Evolutionary conservation across 2,888 invertebrate species (phyloP).

Genomic region (Cryptocheilus praepositus): DNA sequence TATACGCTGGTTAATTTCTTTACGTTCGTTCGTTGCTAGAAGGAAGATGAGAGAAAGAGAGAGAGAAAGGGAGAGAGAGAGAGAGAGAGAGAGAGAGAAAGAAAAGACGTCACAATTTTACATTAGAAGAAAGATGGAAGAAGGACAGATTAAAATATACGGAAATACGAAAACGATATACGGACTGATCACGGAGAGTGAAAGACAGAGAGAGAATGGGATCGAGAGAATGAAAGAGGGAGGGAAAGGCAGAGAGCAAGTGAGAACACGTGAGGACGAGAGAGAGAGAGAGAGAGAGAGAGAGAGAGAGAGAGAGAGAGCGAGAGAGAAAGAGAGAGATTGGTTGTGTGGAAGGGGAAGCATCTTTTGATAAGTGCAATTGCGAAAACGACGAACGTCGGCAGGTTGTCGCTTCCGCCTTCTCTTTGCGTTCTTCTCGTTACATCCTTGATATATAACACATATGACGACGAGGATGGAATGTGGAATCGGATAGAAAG

Average conservation of each 20-base stretch:
- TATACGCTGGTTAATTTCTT: conserved; percentile 68
- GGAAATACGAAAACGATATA: background rate
- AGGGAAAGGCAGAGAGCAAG: conserved; percentile 19
- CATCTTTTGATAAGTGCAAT: conserved; percentile 16
- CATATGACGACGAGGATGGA: conserved; percentile 22
- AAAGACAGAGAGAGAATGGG: conserved; percentile 7
- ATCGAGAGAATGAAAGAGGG: conserved; percentile 22
- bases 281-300: conserved; percentile 25
- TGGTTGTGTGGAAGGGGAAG: conserved; percentile 20
- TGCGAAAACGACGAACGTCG: conserved; percentile 51
- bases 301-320: conserved; percentile 21
- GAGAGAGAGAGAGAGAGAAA: conserved; percentile 21
- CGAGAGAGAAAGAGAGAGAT: conserved; percentile 21
- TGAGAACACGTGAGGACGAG: conserved; percentile 15
- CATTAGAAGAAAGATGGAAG: background rate
- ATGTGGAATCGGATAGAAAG: conserved; percentile 18
- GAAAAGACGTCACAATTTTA: conserved; percentile 11
- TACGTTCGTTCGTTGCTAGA: conserved; percentile 57
- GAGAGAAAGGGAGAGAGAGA: conserved; percentile 19
- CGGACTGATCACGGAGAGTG: background rate
- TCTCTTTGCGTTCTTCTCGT: conserved; percentile 65
- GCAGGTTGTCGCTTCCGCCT: conserved; percentile 66
- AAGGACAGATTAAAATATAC: background rate
- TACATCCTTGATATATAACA: conserved; percentile 38
- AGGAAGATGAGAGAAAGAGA: conserved; percentile 40